Evolutionary conservation across 2,797 vertebrate genomes (phyloP), one percentile per base, ranked within the genome.

Genomic region (Lepus townsendii): DNA sequence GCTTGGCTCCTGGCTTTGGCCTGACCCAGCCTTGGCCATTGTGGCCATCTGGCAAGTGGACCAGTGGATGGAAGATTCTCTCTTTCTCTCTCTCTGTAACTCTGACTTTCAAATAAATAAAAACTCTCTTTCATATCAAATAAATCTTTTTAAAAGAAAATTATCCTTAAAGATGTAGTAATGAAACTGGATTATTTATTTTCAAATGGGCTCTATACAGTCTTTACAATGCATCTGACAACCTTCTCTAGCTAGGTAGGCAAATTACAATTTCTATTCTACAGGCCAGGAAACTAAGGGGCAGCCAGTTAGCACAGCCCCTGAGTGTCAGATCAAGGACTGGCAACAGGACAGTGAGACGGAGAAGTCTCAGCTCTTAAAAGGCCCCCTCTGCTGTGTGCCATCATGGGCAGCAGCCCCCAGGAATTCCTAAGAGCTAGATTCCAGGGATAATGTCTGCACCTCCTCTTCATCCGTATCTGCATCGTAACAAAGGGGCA

Each of bases 201-300:
- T 75, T 47, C 42, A 47, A 86, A 86, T 54, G 62, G 50, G 65
- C 62, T 66, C 27, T 7, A 77, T 8, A 14, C 26, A 72, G 16
- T 71, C 69, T 63, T 80, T 60, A 69, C 24, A 75, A 80, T 12
- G 14, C 57, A 16, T 32, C 52, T 80, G 26, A 27, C 77, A 90
- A 75, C 24, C 30, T 90, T 47, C 42, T 9, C 42, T 54, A 75
- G 10, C 68, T 60, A 57, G n/a, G 38, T 32, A 20, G 30, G 24
- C 24, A 79, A 85, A 24, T 38, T 42, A 75, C 27, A 42, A 57
- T 63, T 72, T 89, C 54, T 60, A 65, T 60, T 78, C 76, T 89
- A 91, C 73, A 80, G 24, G 68, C 83, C 24, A 79, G 78, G 63
- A 92, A 86, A 82, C 50, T 77, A 32, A 72, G 38, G 69, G 14